Conservation (phyloP, 2,113 vertebrate species). For the Scortum barcoo region DNA sequence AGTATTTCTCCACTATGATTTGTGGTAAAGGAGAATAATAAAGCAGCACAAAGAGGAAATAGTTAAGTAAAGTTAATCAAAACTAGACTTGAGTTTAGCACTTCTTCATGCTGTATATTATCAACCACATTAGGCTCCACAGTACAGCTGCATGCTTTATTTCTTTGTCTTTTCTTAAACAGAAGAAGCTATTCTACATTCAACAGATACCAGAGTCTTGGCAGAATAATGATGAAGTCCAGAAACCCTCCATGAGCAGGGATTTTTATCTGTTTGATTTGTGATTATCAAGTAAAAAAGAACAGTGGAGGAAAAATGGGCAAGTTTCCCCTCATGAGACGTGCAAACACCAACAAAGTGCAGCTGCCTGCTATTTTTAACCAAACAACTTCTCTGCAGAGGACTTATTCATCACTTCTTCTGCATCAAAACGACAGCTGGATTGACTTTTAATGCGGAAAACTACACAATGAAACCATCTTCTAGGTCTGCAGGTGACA, state of each 20-base stretch:
- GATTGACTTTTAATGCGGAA: not conserved
- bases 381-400: slow-evolving; percentile 31
- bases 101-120: too few species aligned
- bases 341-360: slow-evolving; percentile 52
- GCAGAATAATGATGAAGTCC: not conserved
- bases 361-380: slow-evolving; percentile 77
- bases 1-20: not conserved
- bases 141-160: not conserved
- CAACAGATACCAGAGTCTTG: not conserved
- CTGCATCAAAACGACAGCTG: not conserved
- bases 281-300: not conserved
- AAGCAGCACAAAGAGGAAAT: not conserved
- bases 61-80: not conserved
- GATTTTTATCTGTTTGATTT: not conserved
- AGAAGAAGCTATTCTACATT: not conserved
- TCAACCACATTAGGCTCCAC: not conserved
- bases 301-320: slow-evolving; percentile 34
- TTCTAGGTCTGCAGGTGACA: not conserved
- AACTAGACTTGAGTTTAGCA: not conserved
- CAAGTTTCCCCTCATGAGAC: slow-evolving; percentile 42
- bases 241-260: not conserved
- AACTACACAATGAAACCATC: fast-evolving
- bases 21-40: not conserved
- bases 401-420: not conserved
- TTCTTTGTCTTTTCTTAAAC: not conserved